Base-by-base conservation (phyloP, 1,140 invertebrate species). In the Luehdorfia chinensis region DNA sequence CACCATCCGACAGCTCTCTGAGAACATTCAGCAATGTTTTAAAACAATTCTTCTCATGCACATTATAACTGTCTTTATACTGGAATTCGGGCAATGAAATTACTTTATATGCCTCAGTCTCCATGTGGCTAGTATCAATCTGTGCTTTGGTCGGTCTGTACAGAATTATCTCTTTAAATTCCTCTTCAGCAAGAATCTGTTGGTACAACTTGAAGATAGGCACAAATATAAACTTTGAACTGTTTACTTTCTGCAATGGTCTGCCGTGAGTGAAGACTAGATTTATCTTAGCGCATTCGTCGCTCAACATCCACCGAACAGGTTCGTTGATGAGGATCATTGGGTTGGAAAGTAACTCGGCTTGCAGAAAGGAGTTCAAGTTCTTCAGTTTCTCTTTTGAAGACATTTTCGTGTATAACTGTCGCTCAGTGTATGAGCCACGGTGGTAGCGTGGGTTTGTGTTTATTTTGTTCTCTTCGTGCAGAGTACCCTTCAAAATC, bases 401-500 rank as follows among this genome's bases (percentile, higher is more conserved):
- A 11, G 84, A 81, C 39, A 87, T 76, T n/a, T 87, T 80, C 18
- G 74, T 64, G 9, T 87, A 83, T 11, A 78, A 54, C 33, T 88
- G 76, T 23, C 88, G 66, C 44, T 90, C 87, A 0, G 86, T 87
- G 48, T 88, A 89, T 1, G 88, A 89, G 0, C 88, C 87, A 16
- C 85, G 59, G 23, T 87, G 83, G 5, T 86, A 87, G 34, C 83
- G 66, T 5, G 84, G 87, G 36, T 87, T 85, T 11, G 77, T 79
- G 31, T 87, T 84, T 9, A 81, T 67, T 60, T 78, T 84, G 49
- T 76, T 73, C 30, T 84, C 84, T 56, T 70, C 87, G 59, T 85
- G 79, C 43, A 70, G 62, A 33, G 56, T 58, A 7, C 79, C 80
- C 59, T 77, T 84, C 2, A 86, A 59, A n/a, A 87, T 84, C 44